Conservation (phyloP, 1,140 invertebrate species). For the Trichomalopsis sarcophagae region DNA sequence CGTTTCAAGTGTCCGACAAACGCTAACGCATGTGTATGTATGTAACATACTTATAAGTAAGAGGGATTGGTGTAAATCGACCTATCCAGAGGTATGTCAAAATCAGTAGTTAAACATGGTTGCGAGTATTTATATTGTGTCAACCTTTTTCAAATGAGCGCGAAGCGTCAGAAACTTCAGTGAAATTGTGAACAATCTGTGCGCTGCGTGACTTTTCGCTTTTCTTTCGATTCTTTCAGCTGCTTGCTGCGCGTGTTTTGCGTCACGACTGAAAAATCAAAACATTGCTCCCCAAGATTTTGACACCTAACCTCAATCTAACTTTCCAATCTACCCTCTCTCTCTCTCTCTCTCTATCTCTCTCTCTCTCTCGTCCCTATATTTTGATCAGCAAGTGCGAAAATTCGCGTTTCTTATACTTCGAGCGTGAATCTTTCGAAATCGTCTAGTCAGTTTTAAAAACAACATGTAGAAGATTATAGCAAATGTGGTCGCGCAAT, state of each 20-base stretch:
- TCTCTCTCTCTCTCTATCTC: not conserved
- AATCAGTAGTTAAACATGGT: constrained; percentile 44
- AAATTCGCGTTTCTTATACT: not conserved
- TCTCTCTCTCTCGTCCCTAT: not conserved
- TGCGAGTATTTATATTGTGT: constrained; percentile 45
- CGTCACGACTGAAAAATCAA: not conserved
- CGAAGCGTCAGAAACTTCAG: constrained; percentile 10
- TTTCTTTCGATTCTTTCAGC: not conserved
- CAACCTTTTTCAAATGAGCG: constrained; percentile 35
- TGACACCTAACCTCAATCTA: constrained; percentile 45
- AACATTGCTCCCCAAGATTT: constrained; percentile 33
- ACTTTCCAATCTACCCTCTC: not conserved
- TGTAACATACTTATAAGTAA: too few relatives aligned
- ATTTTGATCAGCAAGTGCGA: not conserved
- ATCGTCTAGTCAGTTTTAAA: not conserved
- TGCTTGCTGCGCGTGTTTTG: not conserved
- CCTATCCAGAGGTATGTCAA: constrained; percentile 30
- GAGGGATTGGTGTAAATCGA: not conserved
- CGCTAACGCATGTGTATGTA: too few relatives aligned
- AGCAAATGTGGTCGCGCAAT: not conserved
- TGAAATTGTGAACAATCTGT: not conserved
- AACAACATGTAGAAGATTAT: constrained; percentile 13
- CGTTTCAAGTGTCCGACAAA: too few relatives aligned
- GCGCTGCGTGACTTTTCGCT: not conserved
- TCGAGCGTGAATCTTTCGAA: constrained; percentile 9